These are phyloP conservation scores for Alauda arvensis DNA, from an alignment of 2,797 vertebrate species.

Conservation along the genomic window DNA sequence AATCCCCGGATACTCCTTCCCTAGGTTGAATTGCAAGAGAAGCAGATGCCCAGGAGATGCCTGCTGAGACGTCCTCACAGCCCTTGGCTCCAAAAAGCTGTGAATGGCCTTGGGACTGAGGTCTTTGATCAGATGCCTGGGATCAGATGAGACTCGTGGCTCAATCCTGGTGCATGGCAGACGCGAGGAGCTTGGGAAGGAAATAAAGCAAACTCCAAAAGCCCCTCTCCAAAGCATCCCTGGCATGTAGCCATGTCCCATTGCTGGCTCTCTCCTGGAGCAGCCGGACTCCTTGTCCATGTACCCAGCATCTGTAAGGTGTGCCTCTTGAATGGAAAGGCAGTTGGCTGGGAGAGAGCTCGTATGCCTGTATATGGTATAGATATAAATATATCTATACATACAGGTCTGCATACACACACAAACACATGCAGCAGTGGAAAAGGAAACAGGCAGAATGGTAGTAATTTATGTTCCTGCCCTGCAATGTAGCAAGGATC, in stretches of 20 bases:
- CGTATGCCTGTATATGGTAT: neutral
- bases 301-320: neutral
- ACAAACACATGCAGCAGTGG: slow-evolving; percentile 17
- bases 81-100: neutral
- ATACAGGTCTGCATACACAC: neutral
- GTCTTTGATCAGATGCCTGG: neutral
- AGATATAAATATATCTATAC: neutral
- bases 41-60: neutral
- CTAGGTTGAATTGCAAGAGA: neutral
- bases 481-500: neutral
- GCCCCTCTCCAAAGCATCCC: slow-evolving; percentile 5
- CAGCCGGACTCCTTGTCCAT: neutral
- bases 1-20: slow-evolving; percentile 18
- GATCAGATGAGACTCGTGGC: accelerated
- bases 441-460: neutral
- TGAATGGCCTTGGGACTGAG: neutral
- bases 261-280: neutral
- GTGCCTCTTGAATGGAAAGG: neutral
- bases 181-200: neutral
- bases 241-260: neutral
- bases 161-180: neutral
- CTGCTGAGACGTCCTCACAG: neutral
- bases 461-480: neutral
- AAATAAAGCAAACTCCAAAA: neutral
- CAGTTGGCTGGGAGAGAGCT: slow-evolving; percentile 20